Evolutionary conservation across 1,140 invertebrate genomes (phyloP), one percentile per base, ranked within the genome.

Genomic region (Hydropsyche tenuis): DNA sequence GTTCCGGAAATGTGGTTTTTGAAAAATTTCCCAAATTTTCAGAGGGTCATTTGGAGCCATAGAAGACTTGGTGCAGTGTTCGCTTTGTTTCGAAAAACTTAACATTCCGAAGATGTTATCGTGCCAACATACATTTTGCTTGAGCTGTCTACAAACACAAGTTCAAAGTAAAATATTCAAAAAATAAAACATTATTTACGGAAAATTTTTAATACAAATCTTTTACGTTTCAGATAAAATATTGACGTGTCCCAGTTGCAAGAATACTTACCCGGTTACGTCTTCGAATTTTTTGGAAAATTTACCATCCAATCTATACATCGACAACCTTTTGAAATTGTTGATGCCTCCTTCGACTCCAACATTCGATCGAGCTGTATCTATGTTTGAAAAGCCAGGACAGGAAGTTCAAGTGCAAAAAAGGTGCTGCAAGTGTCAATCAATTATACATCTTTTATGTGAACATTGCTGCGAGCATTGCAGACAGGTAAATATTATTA

Each of bases 41-140:
- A 86, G 85, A 75, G 78, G 83, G 22, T 86, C 87, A 20, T 76
- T 84, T 1, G 81, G 82, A 20, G 85, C 85, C 0, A 82, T 93
- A 56, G 88, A 91, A 79, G 89, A 91, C 48, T 80, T 93, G 7
- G 82, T 93, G 1, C 88, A 89, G 79, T 94, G 92, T 81, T 82
- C 90, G 1, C 85, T 94, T 51, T 94, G 92, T 78, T 79, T 92
- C 23, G 90, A 92, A 78, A 84, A 88, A 69, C 85, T 90, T 25
- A 86, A 85, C 71, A 84, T 88, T 30, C 91, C 92, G 0, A 90
- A 89, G 79, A 89, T 92, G 85, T 81, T 93, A 73, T 89, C 90
- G 3, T 93, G 92, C 79, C 91, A 92, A 79, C 91, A 93, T 81
- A 92, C 91, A 0, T 93, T 93, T 81, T 93, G 92, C 78, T 79